phyloP scores from a whole-genome alignment of 2,113 vertebrate species.

The Mus spicilegus region DNA sequence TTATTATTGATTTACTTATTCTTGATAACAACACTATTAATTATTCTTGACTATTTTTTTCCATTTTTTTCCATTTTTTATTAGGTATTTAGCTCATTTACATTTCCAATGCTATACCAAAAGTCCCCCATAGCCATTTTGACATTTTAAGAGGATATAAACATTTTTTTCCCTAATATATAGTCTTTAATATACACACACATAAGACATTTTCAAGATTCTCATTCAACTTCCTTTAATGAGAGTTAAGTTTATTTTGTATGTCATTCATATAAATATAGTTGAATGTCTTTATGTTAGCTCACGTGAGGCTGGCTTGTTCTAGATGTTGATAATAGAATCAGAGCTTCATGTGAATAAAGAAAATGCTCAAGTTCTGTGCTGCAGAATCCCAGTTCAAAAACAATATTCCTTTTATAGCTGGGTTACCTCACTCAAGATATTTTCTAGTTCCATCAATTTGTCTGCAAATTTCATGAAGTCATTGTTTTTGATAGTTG shows the following conservation, averaged over 20 bases:
- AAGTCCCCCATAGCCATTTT: no score
- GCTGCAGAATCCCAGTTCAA: neutral
- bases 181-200: neutral
- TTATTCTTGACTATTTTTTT: neutral
- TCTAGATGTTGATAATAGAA: no score
- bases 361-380: neutral
- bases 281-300: neutral
- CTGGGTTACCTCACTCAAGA: no score
- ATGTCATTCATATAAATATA: neutral
- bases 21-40: constrained; percentile 38
- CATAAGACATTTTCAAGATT: neutral
- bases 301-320: neutral
- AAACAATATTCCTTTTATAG: neutral
- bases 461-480: no score
- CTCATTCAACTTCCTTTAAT: neutral
- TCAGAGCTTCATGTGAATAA: no score
- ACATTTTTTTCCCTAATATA: constrained; percentile 37
- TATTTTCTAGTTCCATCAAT: no score
- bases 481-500: no score
- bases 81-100: no score
- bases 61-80: no score
- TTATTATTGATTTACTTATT: constrained; percentile 5
- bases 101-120: no score
- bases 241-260: neutral
- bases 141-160: constrained; percentile 37